phyloP scores from a whole-genome alignment of 2,888 invertebrate genomes.

The Sympetrum striolatum region DNA sequence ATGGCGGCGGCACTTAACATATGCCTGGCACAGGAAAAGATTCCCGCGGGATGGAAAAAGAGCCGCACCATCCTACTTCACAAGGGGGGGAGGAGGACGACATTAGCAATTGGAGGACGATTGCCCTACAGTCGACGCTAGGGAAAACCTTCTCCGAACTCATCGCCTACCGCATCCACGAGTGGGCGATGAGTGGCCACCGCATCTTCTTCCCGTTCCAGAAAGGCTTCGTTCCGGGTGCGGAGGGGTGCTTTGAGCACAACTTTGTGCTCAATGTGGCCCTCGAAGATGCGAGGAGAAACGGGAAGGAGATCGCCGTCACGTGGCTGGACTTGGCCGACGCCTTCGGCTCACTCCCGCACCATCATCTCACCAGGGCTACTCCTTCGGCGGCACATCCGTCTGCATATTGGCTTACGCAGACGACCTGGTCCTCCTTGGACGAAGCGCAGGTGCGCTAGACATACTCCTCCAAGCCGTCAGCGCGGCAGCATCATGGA shows the following conservation, averaged over 20 bases:
- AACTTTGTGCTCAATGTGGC: too few relatives aligned
- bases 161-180: conserved; percentile 50
- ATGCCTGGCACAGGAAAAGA: not conserved
- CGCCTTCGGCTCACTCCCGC: conserved; percentile 55
- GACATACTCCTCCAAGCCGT: conserved; percentile 11
- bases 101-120: conserved; percentile 54
- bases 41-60: conserved; percentile 47
- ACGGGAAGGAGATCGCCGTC: conserved; percentile 50
- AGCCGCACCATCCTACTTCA: conserved; percentile 50
- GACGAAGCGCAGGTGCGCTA: conserved; percentile 44
- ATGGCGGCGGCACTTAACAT: conserved; percentile 41
- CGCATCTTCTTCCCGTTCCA: too few relatives aligned
- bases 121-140: conserved; percentile 54
- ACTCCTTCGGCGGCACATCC: conserved; percentile 33
- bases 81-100: conserved; percentile 49
- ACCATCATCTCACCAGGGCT: conserved; percentile 51
- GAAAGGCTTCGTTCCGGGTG: too few relatives aligned
- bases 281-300: too few relatives aligned
- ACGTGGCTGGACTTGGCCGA: conserved; percentile 51
- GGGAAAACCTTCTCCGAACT: conserved; percentile 48
- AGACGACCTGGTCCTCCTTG: conserved; percentile 50
- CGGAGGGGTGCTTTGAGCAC: too few relatives aligned
- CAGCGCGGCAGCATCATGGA: conserved; percentile 28
- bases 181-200: not conserved
- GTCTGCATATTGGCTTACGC: conserved; percentile 51